These are phyloP conservation scores for Crax fasciolata DNA, from an alignment of 2,797 vertebrate species.

Conservation along the genomic window DNA sequence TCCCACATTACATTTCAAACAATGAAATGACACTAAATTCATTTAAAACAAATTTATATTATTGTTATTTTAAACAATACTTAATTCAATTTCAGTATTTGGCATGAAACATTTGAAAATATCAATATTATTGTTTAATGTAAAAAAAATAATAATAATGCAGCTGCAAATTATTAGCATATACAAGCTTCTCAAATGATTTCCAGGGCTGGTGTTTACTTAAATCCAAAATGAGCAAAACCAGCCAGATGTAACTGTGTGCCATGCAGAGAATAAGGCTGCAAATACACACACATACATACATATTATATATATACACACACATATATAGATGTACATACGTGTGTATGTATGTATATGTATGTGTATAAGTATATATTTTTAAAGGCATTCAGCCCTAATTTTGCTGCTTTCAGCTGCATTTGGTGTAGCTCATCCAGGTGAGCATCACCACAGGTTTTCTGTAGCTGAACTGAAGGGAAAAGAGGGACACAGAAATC, in stretches of 20 bases:
- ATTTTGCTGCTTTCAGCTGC: background rate
- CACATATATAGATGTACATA: background rate
- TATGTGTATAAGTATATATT: background rate
- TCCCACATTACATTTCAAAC: constrained; percentile 84
- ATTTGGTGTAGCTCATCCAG: fast-evolving
- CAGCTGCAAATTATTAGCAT: constrained; percentile 67
- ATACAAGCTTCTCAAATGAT: constrained; percentile 58
- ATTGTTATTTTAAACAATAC: constrained; percentile 86
- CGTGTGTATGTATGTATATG: background rate
- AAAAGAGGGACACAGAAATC: background rate
- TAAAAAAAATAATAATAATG: constrained; percentile 70
- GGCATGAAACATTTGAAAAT: constrained; percentile 79
- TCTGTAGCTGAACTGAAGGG: background rate
- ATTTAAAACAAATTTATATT: constrained; percentile 86
- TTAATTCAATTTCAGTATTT: constrained; percentile 87
- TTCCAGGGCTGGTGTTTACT: constrained; percentile 73
- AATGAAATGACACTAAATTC: constrained; percentile 87
- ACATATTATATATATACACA: background rate
- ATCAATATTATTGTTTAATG: constrained; percentile 70
- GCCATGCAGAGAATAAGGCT: background rate
- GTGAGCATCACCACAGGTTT: background rate
- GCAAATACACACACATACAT: background rate
- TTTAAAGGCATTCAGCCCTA: background rate
- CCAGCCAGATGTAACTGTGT: constrained; percentile 66
- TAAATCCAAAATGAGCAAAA: constrained; percentile 74